These are phyloP conservation scores for Autographa gamma DNA, from an alignment of 2,888 invertebrate genomes.

Conservation along the genomic window DNA sequence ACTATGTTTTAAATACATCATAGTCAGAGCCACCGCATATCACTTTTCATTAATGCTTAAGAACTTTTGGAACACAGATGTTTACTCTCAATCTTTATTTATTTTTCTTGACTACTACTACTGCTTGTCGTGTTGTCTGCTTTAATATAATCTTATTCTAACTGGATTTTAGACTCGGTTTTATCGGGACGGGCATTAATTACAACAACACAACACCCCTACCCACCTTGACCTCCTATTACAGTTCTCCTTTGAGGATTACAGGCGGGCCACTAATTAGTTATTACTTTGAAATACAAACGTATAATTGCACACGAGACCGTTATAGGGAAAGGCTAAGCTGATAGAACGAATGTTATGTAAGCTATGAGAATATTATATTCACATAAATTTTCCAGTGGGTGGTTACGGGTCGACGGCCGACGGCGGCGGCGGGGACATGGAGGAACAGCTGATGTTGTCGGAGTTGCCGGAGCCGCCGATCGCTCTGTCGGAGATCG, in stretches of 20 bases:
- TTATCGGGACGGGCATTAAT: slow-evolving; percentile 12
- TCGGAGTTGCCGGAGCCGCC: slow-evolving; percentile 97
- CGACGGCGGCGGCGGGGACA: slow-evolving; percentile 70
- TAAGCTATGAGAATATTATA: slow-evolving; percentile 13
- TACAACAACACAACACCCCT: slow-evolving; percentile 5
- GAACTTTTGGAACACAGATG: neutral
- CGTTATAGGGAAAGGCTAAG: slow-evolving; percentile 4
- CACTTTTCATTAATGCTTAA: slow-evolving; percentile 1
- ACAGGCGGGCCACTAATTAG: slow-evolving; percentile 25
- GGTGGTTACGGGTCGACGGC: slow-evolving; percentile 86
- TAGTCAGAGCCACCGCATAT: slow-evolving; percentile 6
- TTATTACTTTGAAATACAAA: slow-evolving; percentile 21
- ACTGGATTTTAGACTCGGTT: slow-evolving; percentile 38
- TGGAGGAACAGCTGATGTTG: slow-evolving; percentile 91
- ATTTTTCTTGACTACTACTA: neutral
- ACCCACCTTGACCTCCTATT: slow-evolving; percentile 8
- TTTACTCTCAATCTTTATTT: neutral
- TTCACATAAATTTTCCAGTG: slow-evolving; percentile 78
- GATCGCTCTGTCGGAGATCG: slow-evolving; percentile 97
- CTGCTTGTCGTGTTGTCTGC: slow-evolving; percentile 8
- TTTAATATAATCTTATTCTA: slow-evolving; percentile 20
- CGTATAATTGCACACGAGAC: slow-evolving; percentile 1
- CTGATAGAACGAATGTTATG: neutral
- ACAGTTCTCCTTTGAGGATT: slow-evolving; percentile 31
- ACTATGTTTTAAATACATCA: slow-evolving; percentile 6